Percentiles rank a stretch among this genome's conserved stretches.
phyloP scores from a whole-genome alignment of 2,797 vertebrate genomes.

The Neosilurus hyrtlii region DNA sequence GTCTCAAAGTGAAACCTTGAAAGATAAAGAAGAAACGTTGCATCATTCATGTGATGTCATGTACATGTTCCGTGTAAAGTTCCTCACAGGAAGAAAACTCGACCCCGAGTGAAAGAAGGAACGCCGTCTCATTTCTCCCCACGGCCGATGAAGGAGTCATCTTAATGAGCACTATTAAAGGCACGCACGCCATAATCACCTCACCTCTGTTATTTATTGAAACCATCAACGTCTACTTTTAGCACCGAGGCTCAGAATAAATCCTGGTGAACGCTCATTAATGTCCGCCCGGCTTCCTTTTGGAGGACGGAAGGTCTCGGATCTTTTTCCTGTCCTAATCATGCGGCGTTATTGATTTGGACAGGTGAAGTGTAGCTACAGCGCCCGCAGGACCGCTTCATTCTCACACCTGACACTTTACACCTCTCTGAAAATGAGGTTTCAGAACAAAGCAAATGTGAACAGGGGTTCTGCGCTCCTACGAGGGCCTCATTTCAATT shows the following conservation, averaged over 20 bases:
- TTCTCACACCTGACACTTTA: conserved; percentile 41
- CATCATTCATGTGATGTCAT: not conserved
- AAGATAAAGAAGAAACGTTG: not conserved
- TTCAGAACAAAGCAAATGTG: conserved; percentile 32
- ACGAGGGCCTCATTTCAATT: conserved; percentile 27
- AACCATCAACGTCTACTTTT: conserved; percentile 67
- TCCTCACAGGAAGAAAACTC: not conserved
- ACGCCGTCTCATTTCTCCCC: conserved; percentile 58
- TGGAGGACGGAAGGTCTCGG: conserved; percentile 44
- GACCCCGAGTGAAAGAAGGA: conserved; percentile 40
- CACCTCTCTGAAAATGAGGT: conserved; percentile 31
- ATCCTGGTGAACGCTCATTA: conserved; percentile 58
- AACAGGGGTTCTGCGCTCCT: conserved; percentile 15
- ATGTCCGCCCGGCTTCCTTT: conserved; percentile 61
- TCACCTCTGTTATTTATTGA: conserved; percentile 71
- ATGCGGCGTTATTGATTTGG: conserved; percentile 45
- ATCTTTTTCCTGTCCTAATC: conserved; percentile 47
- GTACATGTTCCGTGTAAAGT: not conserved
- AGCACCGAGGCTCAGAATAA: conserved; percentile 57
- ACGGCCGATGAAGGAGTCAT: conserved; percentile 59
- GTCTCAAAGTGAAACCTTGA: not conserved
- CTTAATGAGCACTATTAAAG: conserved; percentile 74
- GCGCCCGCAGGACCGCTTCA: conserved; percentile 33
- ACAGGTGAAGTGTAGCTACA: conserved; percentile 36
- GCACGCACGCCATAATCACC: conserved; percentile 65